A percentile compares a stretch with the other conserved stretches of the same genome.
Evolutionary conservation across 2,888 invertebrate species (phyloP).

Genomic region (Cosmorhoe ocellata): DNA sequence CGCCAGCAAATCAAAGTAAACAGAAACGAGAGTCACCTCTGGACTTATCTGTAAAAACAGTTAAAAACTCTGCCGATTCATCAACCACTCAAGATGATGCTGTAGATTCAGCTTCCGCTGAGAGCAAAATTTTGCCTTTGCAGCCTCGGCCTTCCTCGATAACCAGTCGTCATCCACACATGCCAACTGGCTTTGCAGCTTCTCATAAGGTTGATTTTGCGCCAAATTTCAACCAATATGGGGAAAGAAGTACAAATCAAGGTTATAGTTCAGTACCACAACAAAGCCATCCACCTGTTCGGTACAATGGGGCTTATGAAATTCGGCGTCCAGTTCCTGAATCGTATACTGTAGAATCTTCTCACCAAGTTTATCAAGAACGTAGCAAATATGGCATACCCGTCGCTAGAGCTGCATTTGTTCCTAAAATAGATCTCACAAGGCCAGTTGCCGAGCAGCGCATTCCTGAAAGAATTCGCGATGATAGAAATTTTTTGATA

Average conservation of each 20-base stretch:
- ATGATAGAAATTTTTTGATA: conserved; percentile 67
- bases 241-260: conserved; percentile 59
- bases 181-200: conserved; percentile 51
- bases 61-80: conserved; percentile 93
- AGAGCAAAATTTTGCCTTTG: conserved; percentile 59
- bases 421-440: conserved; percentile 77
- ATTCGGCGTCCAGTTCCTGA: conserved; percentile 54
- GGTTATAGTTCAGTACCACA: conserved; percentile 49
- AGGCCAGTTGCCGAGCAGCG: conserved; percentile 60
- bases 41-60: conserved; percentile 94
- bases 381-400: conserved; percentile 58
- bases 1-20: conserved; percentile 78
- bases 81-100: conserved; percentile 89
- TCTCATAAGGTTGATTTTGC: conserved; percentile 91
- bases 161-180: conserved; percentile 48
- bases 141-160: conserved; percentile 60
- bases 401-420: conserved; percentile 58
- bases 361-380: conserved; percentile 59
- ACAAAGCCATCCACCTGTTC: conserved; percentile 49
- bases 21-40: conserved; percentile 90
- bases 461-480: conserved; percentile 61
- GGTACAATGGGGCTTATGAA: conserved; percentile 67
- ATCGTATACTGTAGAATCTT: conserved; percentile 63
- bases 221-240: conserved; percentile 85
- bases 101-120: conserved; percentile 70